Percentiles rank a stretch among this genome's conserved stretches.
phyloP scores from a whole-genome alignment of 2,888 invertebrate species.

The Eueremaeus valkanovi region DNA sequence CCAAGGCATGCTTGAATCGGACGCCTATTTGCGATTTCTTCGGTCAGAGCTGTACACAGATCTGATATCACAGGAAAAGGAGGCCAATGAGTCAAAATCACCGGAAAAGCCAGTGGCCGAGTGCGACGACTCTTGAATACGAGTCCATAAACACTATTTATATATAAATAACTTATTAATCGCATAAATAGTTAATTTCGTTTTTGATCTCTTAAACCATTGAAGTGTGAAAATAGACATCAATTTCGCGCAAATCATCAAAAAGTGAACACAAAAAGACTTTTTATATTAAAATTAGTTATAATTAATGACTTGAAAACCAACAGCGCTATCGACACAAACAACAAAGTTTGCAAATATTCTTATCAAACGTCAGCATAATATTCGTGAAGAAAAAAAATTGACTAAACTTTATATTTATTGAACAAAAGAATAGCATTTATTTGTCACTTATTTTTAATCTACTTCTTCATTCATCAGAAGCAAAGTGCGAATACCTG shows the following conservation, averaged over 20 bases:
- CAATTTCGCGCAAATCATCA: neutral
- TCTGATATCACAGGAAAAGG: conserved; percentile 47
- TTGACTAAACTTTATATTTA: neutral
- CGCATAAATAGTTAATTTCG: neutral
- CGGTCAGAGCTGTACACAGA: conserved; percentile 57
- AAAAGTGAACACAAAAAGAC: neutral
- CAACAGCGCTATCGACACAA: neutral
- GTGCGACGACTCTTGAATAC: neutral
- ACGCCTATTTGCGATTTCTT: conserved; percentile 58
- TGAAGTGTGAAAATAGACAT: neutral
- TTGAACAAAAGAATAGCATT: neutral
- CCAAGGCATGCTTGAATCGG: conserved; percentile 58
- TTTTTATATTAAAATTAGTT: neutral
- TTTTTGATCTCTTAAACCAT: neutral
- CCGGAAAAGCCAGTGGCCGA: neutral
- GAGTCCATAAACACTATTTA: neutral
- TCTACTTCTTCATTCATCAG: neutral
- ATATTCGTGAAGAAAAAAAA: neutral
- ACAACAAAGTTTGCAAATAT: neutral
- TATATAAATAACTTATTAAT: neutral
- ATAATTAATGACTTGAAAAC: too few species aligned
- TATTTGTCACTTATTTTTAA: neutral
- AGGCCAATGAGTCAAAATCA: neutral
- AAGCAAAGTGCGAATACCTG: conserved; percentile 9
- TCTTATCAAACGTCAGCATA: neutral